Percentiles rank a stretch among this genome's conserved stretches.
Conservation (phyloP, 2,113 vertebrate genomes). For the Oxyruncus cristatus region DNA sequence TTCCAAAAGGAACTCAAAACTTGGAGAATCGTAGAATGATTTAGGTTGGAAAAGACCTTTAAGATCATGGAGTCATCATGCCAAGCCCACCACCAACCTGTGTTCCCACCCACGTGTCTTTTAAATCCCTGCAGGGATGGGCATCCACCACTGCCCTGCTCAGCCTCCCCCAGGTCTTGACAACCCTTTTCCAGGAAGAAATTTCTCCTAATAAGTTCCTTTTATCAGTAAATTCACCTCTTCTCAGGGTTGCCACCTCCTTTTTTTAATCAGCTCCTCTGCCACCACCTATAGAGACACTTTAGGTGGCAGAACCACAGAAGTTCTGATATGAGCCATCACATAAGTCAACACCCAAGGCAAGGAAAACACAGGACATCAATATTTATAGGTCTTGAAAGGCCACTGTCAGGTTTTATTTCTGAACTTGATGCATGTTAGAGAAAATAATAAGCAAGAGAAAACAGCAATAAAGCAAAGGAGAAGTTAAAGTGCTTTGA, state of each 20-base stretch:
- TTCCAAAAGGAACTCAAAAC: neutral
- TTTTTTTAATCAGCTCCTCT: neutral
- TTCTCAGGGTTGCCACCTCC: neutral
- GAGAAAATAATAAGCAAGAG: neutral
- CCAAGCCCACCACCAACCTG: neutral
- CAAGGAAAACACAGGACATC: neutral
- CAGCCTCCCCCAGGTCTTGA: neutral
- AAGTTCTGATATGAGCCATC: neutral
- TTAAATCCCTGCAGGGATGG: neutral
- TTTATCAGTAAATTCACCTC: neutral
- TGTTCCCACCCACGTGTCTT: no score
- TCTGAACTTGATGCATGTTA: neutral
- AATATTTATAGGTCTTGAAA: neutral
- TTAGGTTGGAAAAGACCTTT: neutral
- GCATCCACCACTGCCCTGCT: no score
- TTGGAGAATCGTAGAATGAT: neutral
- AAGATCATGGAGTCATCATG: neutral
- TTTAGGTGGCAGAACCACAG: neutral
- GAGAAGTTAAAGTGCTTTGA: neutral
- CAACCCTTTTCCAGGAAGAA: neutral
- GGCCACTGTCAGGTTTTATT: neutral
- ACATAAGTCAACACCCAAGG: neutral
- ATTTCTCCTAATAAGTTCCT: neutral
- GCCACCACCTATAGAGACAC: neutral
- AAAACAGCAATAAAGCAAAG: conserved; percentile 11